Conservation (phyloP, 2,797 vertebrate species). For the Eleutherodactylus coqui region DNA sequence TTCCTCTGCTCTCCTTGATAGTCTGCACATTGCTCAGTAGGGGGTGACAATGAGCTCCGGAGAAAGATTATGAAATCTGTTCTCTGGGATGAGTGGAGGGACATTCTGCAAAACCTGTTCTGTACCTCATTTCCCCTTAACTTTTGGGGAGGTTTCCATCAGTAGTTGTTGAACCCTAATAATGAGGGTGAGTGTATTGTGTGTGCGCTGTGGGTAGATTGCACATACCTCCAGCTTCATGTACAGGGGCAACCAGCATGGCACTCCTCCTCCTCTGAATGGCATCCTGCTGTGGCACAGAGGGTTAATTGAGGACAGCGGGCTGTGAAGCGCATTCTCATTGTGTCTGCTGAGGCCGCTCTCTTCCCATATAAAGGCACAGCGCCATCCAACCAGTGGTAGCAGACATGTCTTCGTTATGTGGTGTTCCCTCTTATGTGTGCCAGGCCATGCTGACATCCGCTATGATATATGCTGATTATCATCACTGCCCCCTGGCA, state of each 20-base stretch:
- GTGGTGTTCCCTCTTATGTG: slow-evolving; percentile 3
- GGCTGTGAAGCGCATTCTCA: not conserved
- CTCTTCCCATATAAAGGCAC: slow-evolving; percentile 35
- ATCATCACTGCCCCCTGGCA: not conserved
- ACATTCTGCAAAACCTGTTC: not conserved
- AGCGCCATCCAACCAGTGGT: not conserved
- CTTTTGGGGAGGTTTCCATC: not conserved
- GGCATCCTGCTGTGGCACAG: not conserved
- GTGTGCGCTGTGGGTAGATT: not conserved
- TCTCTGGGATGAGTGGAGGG: not conserved
- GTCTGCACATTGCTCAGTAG: too few species aligned
- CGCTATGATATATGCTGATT: not conserved
- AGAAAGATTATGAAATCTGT: not conserved
- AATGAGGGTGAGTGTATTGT: not conserved
- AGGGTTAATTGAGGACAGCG: slow-evolving; percentile 21
- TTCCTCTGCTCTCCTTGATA: not conserved
- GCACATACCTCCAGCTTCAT: not conserved
- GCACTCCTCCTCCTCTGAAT: not conserved
- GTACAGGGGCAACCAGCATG: not conserved
- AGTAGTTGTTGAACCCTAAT: not conserved
- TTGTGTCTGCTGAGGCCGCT: not conserved
- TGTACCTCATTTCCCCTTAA: not conserved
- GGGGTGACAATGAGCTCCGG: not conserved
- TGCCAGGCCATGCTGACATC: not conserved
- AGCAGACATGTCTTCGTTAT: slow-evolving; percentile 7